Percentiles rank a stretch among this genome's conserved stretches.
phyloP scores from a whole-genome alignment of 2,888 invertebrate genomes.

The Omphaloscelis lunosa region DNA sequence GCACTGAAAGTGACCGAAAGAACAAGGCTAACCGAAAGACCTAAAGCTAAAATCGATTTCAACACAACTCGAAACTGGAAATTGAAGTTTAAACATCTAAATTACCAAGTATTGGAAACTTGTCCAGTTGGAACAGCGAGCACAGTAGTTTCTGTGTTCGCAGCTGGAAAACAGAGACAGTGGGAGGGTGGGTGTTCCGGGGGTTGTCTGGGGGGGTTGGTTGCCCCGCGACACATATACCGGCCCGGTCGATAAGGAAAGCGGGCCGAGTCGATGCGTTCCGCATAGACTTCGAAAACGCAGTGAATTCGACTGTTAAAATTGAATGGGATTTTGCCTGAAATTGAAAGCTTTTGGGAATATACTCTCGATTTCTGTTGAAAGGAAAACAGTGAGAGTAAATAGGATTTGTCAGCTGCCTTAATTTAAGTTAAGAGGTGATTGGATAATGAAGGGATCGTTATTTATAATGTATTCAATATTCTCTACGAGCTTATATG shows the following conservation, averaged over 20 bases:
- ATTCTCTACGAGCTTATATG: background rate
- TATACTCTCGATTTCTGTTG: conserved; percentile 29
- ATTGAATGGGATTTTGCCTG: conserved; percentile 61
- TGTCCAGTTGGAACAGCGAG: conserved; percentile 68
- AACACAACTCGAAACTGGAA: conserved; percentile 29
- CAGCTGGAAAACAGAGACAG: conserved; percentile 73
- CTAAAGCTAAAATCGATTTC: conserved; percentile 28
- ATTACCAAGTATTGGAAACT: conserved; percentile 73
- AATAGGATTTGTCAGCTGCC: conserved; percentile 9
- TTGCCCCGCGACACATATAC: conserved; percentile 86
- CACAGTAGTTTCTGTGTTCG: conserved; percentile 75
- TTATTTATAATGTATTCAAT: background rate
- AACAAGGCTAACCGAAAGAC: conserved; percentile 11
- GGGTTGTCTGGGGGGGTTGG: conserved; percentile 71
- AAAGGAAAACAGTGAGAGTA: conserved; percentile 24
- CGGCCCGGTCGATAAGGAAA: conserved; percentile 86
- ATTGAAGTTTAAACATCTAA: conserved; percentile 65
- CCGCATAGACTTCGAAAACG: conserved; percentile 73
- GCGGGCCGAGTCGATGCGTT: conserved; percentile 85
- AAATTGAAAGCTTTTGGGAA: conserved; percentile 50
- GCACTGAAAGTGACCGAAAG: conserved; percentile 28
- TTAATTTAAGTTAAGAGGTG: conserved; percentile 7
- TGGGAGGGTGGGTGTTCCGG: conserved; percentile 66
- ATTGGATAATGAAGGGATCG: conserved; percentile 1
- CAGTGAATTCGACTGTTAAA: conserved; percentile 73